These are phyloP conservation scores for Gymnocypris eckloni DNA, from an alignment of 2,797 vertebrate genomes.

Conservation along the genomic window DNA sequence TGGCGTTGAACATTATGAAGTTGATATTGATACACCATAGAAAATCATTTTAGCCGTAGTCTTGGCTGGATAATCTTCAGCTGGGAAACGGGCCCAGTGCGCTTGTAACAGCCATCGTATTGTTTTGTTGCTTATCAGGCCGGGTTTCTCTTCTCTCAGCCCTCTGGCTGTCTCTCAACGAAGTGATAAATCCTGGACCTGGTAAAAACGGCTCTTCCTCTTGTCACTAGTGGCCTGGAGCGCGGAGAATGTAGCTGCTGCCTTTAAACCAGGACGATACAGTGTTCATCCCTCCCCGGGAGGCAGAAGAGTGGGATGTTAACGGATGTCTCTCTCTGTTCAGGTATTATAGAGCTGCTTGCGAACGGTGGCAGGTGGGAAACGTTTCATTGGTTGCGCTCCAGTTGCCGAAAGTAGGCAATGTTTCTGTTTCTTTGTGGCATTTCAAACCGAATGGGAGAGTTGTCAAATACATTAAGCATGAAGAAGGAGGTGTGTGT, in stretches of 20 bases:
- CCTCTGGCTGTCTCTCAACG: slow-evolving; percentile 39
- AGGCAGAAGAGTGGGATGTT: not conserved
- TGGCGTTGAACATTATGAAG: slow-evolving; percentile 14
- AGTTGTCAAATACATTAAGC: slow-evolving; percentile 42
- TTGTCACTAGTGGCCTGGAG: slow-evolving; percentile 30
- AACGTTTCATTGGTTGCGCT: slow-evolving; percentile 29
- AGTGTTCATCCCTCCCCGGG: not conserved
- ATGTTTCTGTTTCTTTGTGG: slow-evolving; percentile 25
- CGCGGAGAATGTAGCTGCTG: not conserved
- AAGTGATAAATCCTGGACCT: slow-evolving; percentile 40
- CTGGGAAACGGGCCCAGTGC: slow-evolving; percentile 42
- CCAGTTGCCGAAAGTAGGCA: slow-evolving; percentile 5
- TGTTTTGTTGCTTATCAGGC: slow-evolving; percentile 48
- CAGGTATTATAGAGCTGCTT: not conserved
- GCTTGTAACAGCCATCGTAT: slow-evolving; percentile 34
- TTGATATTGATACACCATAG: slow-evolving; percentile 45
- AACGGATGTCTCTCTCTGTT: not conserved
- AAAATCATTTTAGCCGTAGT: slow-evolving; percentile 34
- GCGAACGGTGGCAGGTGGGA: slow-evolving; percentile 24
- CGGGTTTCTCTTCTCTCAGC: slow-evolving; percentile 21
- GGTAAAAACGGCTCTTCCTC: slow-evolving; percentile 33
- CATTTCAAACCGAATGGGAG: slow-evolving; percentile 18
- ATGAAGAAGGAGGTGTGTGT: slow-evolving; percentile 23
- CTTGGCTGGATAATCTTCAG: slow-evolving; percentile 22
- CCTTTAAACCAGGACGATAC: slow-evolving; percentile 16